Conservation (phyloP, 30 jellyfish, hydroid and myxozoan genomes). For the Aurelia coerulea region DNA sequence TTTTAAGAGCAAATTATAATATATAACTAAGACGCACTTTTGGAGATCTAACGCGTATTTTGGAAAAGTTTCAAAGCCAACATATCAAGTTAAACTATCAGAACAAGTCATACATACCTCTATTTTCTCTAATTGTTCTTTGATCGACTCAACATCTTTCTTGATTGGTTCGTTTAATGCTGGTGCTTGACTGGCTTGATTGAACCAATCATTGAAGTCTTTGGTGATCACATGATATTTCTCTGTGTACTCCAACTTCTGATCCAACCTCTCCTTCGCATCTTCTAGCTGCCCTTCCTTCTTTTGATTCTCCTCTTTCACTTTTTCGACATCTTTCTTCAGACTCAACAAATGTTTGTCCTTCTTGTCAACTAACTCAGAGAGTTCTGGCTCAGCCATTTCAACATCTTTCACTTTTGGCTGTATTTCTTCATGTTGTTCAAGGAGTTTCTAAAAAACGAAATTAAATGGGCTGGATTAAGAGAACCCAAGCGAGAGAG, state of each 20-base stretch:
- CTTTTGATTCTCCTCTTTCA: conserved; percentile 51
- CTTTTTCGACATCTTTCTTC: conserved; percentile 46
- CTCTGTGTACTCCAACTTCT: conserved; percentile 40
- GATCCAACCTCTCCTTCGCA: conserved; percentile 64
- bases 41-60: no score
- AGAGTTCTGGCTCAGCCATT: conserved; percentile 58
- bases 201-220: conserved; percentile 74
- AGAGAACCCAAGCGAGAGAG: background rate
- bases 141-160: conserved; percentile 58
- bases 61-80: no score
- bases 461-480: background rate
- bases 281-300: conserved; percentile 53
- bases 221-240: conserved; percentile 30
- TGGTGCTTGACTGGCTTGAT: conserved; percentile 58
- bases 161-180: conserved; percentile 73
- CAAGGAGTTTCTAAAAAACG: conserved; percentile 38
- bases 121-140: conserved; percentile 65
- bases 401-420: conserved; percentile 55
- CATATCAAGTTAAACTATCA: no score
- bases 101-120: conserved; percentile 38
- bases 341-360: conserved; percentile 55
- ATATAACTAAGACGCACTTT: no score
- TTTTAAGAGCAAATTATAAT: no score
- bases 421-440: conserved; percentile 63
- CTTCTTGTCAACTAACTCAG: conserved; percentile 70